Base-by-base conservation (phyloP, 2,888 invertebrate species). In the Embidobia sp. region DNA sequence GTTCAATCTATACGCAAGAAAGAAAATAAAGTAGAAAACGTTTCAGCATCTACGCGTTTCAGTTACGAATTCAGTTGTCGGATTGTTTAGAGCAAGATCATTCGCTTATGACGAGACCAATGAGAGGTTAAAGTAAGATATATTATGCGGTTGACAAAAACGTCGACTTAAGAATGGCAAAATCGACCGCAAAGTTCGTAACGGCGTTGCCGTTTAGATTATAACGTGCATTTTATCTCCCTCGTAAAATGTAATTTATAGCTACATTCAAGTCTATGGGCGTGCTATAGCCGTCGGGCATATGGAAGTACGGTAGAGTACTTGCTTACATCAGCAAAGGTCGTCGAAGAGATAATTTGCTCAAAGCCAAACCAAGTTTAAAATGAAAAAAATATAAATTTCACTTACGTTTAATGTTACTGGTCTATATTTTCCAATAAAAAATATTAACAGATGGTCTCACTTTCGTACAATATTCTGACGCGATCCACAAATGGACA, bases 231-330 rank as follows among this genome's bases (percentile, higher is more conserved):
- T 89, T 89, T 89, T 89, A 89, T 89, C 89, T 89, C 84, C 84
- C 88, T 89, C 89, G 87, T 89, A 89, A 89, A 89, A 88, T 84
- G 83, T 88, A 88, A 89, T 89, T 89, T 89, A 89, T 87, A 83
- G 85, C 85, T 84, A 82, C 86, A 86, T 86, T 84, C 85, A 81
- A 85, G 87, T 87, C 87, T 85, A 87, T 86, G 84, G 86, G 85
- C 84, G 84, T 85, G 82, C 82, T 84, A 86, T 81, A 82, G 81
- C 81, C 78, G 80, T 77, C 82, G 85, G 85, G 82, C 86, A 88
- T 87, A 86, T 83, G 81, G 82, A 70, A 75, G 75, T 53, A 67
- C 66, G 69, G 53, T 53, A 74, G 64, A 77, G 78, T 78, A 72
- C 77, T 82, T 79, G 81, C 75, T 81, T 80, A 82, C 80, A 81